Conservation (phyloP, 2,113 vertebrate genomes). For the Antennarius striatus region DNA sequence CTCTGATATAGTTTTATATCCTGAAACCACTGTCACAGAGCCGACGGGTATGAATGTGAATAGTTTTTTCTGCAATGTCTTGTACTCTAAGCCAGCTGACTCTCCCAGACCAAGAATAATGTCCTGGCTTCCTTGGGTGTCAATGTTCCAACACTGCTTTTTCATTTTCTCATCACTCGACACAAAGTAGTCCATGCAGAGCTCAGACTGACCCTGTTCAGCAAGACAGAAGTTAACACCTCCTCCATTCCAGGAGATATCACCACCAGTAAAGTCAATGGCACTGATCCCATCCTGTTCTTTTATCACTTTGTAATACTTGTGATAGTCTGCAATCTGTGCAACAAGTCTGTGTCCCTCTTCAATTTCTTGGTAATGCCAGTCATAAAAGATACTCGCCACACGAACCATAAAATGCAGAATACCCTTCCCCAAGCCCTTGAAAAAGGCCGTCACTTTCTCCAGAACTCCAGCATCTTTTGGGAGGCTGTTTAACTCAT, state of each 20-base stretch:
- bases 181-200: constrained; percentile 43
- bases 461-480: constrained; percentile 21
- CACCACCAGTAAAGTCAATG: constrained; percentile 48
- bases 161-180: not conserved
- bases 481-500: constrained; percentile 50
- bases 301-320: constrained; percentile 34
- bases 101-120: constrained; percentile 62
- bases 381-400: constrained; percentile 25
- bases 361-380: constrained; percentile 43
- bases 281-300: not conserved
- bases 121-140: constrained; percentile 39
- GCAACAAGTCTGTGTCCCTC: constrained; percentile 42
- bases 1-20: accelerated
- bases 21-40: constrained; percentile 44
- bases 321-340: constrained; percentile 53
- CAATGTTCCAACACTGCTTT: constrained; percentile 28
- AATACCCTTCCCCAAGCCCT: constrained; percentile 2
- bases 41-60: constrained; percentile 40
- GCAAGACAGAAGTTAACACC: constrained; percentile 49
- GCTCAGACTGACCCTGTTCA: constrained; percentile 36
- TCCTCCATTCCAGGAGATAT: constrained; percentile 57
- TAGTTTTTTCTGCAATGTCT: accelerated
- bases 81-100: constrained; percentile 34
- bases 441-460: constrained; percentile 1
- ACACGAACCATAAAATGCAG: not conserved